A percentile compares a stretch with the other conserved stretches of the same genome.
Conservation (phyloP, 2,888 invertebrate genomes). For the Cryptus armator region DNA sequence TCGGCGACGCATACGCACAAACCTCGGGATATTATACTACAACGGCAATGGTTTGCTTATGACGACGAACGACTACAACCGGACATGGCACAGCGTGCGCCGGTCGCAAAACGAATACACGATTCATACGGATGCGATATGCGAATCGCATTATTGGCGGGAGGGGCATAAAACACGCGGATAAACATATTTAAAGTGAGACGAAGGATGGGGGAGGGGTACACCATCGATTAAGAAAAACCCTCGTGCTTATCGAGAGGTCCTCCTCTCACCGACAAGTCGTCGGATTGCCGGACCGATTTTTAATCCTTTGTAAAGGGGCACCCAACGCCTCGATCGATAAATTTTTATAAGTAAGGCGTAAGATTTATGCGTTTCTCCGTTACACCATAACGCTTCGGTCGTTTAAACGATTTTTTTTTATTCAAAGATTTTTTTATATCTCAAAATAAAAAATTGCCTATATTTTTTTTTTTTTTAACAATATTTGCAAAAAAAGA, state of each 20-base stretch:
- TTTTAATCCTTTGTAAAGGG: not conserved
- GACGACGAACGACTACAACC: constrained; percentile 68
- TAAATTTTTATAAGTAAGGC: not conserved
- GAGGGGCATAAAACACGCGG: constrained; percentile 77
- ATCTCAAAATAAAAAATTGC: not conserved
- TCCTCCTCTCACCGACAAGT: constrained; percentile 4
- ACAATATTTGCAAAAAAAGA: no score
- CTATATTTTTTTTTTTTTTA: no score
- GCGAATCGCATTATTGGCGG: constrained; percentile 77
- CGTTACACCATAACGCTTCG: not conserved
- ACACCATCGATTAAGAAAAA: constrained; percentile 38
- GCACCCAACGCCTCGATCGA: constrained; percentile 4
- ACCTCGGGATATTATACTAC: constrained; percentile 45
- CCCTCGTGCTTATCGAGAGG: not conserved
- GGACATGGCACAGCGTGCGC: constrained; percentile 60
- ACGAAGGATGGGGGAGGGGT: constrained; percentile 16
- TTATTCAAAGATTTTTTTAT: not conserved
- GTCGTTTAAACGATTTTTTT: not conserved
- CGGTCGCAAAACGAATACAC: constrained; percentile 72
- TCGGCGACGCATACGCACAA: constrained; percentile 56
- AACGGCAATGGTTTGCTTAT: constrained; percentile 44
- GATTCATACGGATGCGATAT: constrained; percentile 74
- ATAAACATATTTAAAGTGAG: constrained; percentile 77
- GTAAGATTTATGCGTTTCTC: not conserved
- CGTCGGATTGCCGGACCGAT: constrained; percentile 16